Conservation (phyloP, 2,888 invertebrate genomes). For the Agrochola circellaris region DNA sequence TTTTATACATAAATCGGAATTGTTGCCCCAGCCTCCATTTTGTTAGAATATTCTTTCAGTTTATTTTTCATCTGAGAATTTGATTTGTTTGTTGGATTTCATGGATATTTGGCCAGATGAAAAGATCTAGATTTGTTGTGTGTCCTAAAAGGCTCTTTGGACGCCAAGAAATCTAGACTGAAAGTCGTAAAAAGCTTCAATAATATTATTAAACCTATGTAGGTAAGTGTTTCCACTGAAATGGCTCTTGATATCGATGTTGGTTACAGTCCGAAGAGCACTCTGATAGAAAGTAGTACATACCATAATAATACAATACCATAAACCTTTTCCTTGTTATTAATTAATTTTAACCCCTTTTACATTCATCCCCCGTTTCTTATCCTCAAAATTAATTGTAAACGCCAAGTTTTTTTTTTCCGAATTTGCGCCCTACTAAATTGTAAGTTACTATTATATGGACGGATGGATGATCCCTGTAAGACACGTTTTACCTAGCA, state of each 20-base stretch:
- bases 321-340: no score
- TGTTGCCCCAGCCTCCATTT: slow-evolving; percentile 13
- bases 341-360: no score
- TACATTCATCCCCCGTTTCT: no score
- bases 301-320: no score
- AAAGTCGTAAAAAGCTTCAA: neutral
- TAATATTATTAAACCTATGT: neutral
- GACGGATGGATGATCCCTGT: no score
- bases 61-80: slow-evolving; percentile 8
- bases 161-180: slow-evolving; percentile 13
- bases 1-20: slow-evolving; percentile 36
- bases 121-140: neutral
- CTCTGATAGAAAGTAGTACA: neutral
- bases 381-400: no score
- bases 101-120: slow-evolving; percentile 10
- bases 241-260: neutral
- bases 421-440: no score
- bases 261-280: neutral
- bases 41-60: slow-evolving; percentile 7
- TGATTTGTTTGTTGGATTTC: slow-evolving; percentile 34
- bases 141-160: slow-evolving; percentile 11
- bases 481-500: no score
- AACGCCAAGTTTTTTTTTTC: no score
- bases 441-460: no score
- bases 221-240: neutral